Evolutionary conservation across 2,888 invertebrate genomes (phyloP).

Genomic region (Nomada goodeniana): DNA sequence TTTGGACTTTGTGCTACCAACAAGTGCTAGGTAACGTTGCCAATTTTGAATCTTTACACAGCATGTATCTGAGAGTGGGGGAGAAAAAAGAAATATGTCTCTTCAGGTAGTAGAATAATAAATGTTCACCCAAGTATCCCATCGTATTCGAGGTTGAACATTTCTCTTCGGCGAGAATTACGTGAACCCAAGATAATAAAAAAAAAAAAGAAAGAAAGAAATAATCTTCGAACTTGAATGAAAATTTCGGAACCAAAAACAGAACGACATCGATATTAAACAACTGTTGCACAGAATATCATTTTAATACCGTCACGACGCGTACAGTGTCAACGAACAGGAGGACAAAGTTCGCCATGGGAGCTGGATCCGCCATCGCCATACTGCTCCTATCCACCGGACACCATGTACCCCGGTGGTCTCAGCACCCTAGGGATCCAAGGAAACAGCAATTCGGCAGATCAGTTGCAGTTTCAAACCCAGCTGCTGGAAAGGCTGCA

Average conservation of each 20-base stretch:
- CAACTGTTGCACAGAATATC: neutral
- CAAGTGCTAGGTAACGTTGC: slow-evolving; percentile 78
- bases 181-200: no score
- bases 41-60: slow-evolving; percentile 40
- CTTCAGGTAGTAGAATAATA: neutral
- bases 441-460: slow-evolving; percentile 72
- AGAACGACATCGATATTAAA: neutral
- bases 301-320: slow-evolving; percentile 1
- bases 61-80: neutral
- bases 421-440: slow-evolving; percentile 73
- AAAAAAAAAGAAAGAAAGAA: neutral
- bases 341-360: slow-evolving; percentile 81
- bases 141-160: neutral
- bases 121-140: neutral
- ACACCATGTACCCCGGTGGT: slow-evolving; percentile 74
- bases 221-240: neutral
- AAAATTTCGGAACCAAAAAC: neutral
- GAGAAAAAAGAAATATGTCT: neutral
- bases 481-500: slow-evolving; percentile 86
- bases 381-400: slow-evolving; percentile 78
- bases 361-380: slow-evolving; percentile 79
- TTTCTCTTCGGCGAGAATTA: neutral
- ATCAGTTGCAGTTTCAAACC: slow-evolving; percentile 84
- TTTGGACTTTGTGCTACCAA: slow-evolving; percentile 80
- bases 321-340: slow-evolving; percentile 71